phyloP scores from a whole-genome alignment of 2,888 invertebrate species.

The Drosophila conformis region DNA sequence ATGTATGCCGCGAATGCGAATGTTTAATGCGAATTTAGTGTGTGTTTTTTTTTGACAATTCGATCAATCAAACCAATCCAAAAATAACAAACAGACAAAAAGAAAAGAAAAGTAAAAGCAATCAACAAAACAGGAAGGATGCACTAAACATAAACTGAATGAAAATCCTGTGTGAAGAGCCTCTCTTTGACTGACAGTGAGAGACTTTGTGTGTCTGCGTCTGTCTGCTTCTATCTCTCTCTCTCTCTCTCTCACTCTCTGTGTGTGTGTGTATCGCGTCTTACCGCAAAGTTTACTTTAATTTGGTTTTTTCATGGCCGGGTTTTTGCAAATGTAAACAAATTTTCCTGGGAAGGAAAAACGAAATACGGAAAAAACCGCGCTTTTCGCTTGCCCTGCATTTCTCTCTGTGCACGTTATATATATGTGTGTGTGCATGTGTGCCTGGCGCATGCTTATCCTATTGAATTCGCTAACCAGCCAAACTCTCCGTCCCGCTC shows the following conservation, averaged over 20 bases:
- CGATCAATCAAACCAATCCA: background rate
- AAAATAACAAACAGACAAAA: background rate
- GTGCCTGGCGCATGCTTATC: constrained; percentile 56
- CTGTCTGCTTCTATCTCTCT: background rate
- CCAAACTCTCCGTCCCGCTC: background rate
- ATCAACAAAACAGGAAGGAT: background rate
- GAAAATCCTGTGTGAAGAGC: background rate
- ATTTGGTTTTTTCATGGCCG: constrained; percentile 21
- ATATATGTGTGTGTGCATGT: constrained; percentile 16
- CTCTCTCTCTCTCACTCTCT: constrained; percentile 2
- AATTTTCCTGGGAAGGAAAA: constrained; percentile 32
- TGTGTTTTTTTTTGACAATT: constrained; percentile 4
- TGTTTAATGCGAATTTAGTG: constrained; percentile 16
- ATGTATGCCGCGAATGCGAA: constrained; percentile 51
- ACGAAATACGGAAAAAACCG: constrained; percentile 22
- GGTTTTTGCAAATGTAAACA: constrained; percentile 56
- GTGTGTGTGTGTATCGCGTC: constrained; percentile 29
- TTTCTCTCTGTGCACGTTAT: background rate
- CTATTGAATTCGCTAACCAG: constrained; percentile 12
- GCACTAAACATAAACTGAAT: background rate
- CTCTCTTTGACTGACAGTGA: background rate
- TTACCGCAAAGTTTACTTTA: constrained; percentile 33
- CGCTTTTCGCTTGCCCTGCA: constrained; percentile 23
- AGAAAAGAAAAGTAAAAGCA: background rate
- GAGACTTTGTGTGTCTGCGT: background rate